phyloP scores from a whole-genome alignment of 2,888 invertebrate species.

The Eupithecia insigniata region DNA sequence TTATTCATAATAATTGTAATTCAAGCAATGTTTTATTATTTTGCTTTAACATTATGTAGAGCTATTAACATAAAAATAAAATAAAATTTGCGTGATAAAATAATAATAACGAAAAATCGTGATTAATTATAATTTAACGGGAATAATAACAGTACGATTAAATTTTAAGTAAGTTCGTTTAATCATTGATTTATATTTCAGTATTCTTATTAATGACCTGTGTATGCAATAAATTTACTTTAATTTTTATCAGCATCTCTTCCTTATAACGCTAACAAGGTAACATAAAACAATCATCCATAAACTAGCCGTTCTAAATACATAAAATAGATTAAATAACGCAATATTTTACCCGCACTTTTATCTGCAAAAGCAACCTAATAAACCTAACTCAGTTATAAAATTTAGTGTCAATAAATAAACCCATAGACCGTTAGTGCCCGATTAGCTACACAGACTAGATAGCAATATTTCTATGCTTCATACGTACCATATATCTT shows the following conservation, averaged over 20 bases:
- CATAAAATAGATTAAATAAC: conserved; percentile 43
- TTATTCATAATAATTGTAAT: not conserved
- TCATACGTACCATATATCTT: conserved; percentile 53
- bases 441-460: conserved; percentile 53
- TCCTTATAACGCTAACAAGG: conserved; percentile 26
- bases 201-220: not conserved
- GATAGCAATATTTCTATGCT: conserved; percentile 60
- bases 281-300: conserved; percentile 45
- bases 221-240: not conserved
- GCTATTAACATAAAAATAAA: not conserved
- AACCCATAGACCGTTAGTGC: conserved; percentile 69
- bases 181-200: not conserved
- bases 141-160: not conserved
- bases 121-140: not conserved
- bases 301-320: conserved; percentile 45
- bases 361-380: conserved; percentile 57
- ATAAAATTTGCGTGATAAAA: not conserved
- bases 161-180: not conserved
- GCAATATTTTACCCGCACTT: conserved; percentile 46
- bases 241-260: conserved; percentile 9
- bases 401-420: conserved; percentile 79
- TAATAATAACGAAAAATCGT: not conserved
- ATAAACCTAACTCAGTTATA: conserved; percentile 70
- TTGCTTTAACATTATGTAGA: not conserved
- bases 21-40: not conserved